Conservation (phyloP, 2,888 invertebrate genomes). For the Tolmerus cingulatus region DNA sequence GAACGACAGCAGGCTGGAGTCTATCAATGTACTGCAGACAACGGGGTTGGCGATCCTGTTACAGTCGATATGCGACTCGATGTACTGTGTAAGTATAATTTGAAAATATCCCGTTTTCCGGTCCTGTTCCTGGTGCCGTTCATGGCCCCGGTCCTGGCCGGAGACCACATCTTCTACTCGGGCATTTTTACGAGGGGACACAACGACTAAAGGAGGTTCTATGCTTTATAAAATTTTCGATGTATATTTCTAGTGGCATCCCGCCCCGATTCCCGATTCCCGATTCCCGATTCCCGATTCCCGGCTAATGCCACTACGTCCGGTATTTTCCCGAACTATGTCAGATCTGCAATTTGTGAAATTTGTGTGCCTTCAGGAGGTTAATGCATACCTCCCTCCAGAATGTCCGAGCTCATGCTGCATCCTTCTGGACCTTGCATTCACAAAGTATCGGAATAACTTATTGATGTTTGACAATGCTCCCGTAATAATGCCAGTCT, state of each 20-base stretch:
- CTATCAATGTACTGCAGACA: slow-evolving; percentile 74
- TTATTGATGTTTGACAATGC: not conserved
- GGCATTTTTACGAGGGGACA: slow-evolving; percentile 1
- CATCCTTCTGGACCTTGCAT: not conserved
- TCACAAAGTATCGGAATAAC: not conserved
- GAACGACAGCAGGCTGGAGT: slow-evolving; percentile 72
- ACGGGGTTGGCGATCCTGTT: slow-evolving; percentile 72
- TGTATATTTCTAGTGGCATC: not conserved
- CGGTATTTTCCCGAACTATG: not conserved
- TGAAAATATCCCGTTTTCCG: slow-evolving; percentile 14
- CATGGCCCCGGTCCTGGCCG: not conserved
- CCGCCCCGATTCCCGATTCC: not conserved
- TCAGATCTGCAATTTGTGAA: not conserved
- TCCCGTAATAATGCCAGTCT: not conserved
- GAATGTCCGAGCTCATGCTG: not conserved
- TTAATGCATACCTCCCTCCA: not conserved
- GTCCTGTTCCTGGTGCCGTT: not conserved
- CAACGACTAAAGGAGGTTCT: not conserved
- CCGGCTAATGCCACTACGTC: not conserved
- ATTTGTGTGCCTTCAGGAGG: not conserved
- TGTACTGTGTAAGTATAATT: slow-evolving; percentile 70
- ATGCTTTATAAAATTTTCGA: not conserved
- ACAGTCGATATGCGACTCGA: slow-evolving; percentile 73
- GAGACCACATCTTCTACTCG: not conserved
- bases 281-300: not conserved